phyloP scores from a whole-genome alignment of 2,888 invertebrate genomes.

The Pemphredon lugubris region DNA sequence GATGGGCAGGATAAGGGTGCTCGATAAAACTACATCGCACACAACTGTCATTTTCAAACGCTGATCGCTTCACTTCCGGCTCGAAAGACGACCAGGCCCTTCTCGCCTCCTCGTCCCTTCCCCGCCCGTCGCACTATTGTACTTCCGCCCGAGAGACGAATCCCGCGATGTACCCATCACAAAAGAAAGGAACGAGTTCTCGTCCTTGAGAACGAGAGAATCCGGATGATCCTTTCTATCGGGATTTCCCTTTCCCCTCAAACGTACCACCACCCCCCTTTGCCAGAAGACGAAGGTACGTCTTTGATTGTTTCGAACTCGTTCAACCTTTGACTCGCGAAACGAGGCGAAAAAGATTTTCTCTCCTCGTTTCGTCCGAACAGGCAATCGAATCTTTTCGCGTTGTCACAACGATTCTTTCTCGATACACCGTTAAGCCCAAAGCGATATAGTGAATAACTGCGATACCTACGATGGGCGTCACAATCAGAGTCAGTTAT shows the following conservation, averaged over 20 bases:
- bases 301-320: background rate
- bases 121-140: slow-evolving; percentile 43
- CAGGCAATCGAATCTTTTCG: too few species aligned
- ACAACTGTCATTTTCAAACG: slow-evolving; percentile 30
- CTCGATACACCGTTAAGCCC: too few species aligned
- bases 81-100: slow-evolving; percentile 53
- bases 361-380: too few species aligned
- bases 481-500: too few species aligned
- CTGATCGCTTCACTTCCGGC: slow-evolving; percentile 64
- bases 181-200: slow-evolving; percentile 43
- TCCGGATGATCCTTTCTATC: slow-evolving; percentile 48
- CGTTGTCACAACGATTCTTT: too few species aligned
- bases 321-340: slow-evolving; percentile 1
- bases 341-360: background rate
- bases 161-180: slow-evolving; percentile 31
- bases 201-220: slow-evolving; percentile 39
- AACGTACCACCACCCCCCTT: background rate
- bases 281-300: too few species aligned
- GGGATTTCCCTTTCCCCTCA: slow-evolving; percentile 21
- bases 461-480: too few species aligned
- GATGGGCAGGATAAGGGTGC: background rate
- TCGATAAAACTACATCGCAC: too few species aligned
- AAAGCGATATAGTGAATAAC: too few species aligned
- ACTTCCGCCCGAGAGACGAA: slow-evolving; percentile 56
- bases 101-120: slow-evolving; percentile 38